Conservation (phyloP, 2,113 vertebrate genomes). For the Ictalurus punctatus region DNA sequence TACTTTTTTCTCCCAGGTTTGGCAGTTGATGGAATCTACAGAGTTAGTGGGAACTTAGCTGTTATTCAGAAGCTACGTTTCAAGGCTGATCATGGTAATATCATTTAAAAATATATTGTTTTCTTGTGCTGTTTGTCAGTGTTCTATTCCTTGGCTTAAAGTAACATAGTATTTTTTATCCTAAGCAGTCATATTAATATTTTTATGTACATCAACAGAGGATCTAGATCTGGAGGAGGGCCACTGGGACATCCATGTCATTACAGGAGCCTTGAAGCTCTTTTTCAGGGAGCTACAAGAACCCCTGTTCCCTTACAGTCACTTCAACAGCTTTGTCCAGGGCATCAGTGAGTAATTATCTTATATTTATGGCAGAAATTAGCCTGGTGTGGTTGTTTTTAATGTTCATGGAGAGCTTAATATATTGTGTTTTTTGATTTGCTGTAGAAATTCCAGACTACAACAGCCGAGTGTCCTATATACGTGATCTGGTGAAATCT, state of each 20-base stretch:
- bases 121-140: not conserved
- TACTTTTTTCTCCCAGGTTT: constrained; percentile 69
- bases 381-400: not conserved
- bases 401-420: not conserved
- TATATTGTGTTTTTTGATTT: not conserved
- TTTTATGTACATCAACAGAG: constrained; percentile 74
- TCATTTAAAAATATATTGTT: not conserved
- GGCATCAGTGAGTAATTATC: constrained; percentile 81
- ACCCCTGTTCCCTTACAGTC: constrained; percentile 84
- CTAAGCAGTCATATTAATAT: not conserved
- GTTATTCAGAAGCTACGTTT: constrained; percentile 92
- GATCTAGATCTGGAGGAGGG: constrained; percentile 87
- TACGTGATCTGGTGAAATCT: constrained; percentile 79
- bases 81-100: constrained; percentile 88
- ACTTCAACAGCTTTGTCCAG: constrained; percentile 83
- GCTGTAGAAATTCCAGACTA: constrained; percentile 79
- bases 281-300: constrained; percentile 91
- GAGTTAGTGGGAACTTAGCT: constrained; percentile 92
- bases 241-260: constrained; percentile 91
- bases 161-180: not conserved
- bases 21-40: constrained; percentile 90
- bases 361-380: not conserved
- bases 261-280: constrained; percentile 90
- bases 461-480: constrained; percentile 60
- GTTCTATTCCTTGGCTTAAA: too few species aligned